phyloP scores from a whole-genome alignment of 2,888 invertebrate species.

The Orthosia gracilis region DNA sequence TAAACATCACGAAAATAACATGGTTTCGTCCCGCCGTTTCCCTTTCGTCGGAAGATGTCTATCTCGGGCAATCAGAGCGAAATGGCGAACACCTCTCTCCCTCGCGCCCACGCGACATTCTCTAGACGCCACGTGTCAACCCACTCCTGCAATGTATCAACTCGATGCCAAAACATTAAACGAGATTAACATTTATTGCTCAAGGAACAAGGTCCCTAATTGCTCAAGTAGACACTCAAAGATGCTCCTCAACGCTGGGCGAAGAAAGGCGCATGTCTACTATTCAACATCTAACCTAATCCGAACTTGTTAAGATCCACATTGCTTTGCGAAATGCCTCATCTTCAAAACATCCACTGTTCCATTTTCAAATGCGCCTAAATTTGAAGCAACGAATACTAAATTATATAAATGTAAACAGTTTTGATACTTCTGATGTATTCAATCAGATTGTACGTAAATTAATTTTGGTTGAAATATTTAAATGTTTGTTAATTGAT shows the following conservation, averaged over 20 bases:
- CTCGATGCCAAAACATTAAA: conserved; percentile 75
- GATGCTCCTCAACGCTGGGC: conserved; percentile 51
- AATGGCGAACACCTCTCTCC: conserved; percentile 75
- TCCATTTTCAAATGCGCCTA: conserved; percentile 77
- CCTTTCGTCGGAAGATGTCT: conserved; percentile 85
- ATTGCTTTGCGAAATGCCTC: conserved; percentile 60
- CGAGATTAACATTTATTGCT: conserved; percentile 82
- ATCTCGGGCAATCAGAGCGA: conserved; percentile 82
- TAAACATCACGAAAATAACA: conserved; percentile 80
- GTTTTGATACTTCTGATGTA: conserved; percentile 65
- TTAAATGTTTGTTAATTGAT: conserved; percentile 25
- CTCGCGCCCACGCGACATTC: conserved; percentile 79
- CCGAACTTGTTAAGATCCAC: conserved; percentile 64
- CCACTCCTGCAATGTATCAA: conserved; percentile 80
- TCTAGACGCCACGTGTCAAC: conserved; percentile 86
- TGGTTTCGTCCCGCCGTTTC: conserved; percentile 81
- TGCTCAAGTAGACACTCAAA: conserved; percentile 70
- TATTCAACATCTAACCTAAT: conserved; percentile 70
- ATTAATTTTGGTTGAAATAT: conserved; percentile 8
- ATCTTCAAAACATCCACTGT: conserved; percentile 68
- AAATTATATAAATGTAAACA: conserved; percentile 59
- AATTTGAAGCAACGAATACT: conserved; percentile 65
- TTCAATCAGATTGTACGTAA: conserved; percentile 23
- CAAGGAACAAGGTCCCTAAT: conserved; percentile 80
- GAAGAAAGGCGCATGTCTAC: conserved; percentile 58